Evolutionary conservation across 2,888 invertebrate genomes (phyloP).

Genomic region (Pollenia labialis): DNA sequence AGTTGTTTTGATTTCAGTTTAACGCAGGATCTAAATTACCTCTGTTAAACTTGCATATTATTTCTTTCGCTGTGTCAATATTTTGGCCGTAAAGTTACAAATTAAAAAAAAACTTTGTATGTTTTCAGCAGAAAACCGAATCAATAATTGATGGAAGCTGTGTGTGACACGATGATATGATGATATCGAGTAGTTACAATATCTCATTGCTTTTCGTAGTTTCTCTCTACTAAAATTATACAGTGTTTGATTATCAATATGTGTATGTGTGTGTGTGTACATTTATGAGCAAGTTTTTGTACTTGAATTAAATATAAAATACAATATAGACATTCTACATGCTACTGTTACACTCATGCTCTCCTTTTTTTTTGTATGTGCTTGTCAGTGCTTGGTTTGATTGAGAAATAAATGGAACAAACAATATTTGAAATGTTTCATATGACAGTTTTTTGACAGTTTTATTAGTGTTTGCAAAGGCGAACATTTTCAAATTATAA

Average conservation of each 20-base stretch:
- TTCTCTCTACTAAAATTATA: neutral
- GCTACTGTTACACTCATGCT: neutral
- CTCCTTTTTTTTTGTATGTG: neutral
- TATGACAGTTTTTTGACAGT: constrained; percentile 60
- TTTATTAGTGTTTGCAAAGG: constrained; percentile 36
- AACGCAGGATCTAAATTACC: too few species aligned
- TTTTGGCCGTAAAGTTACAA: neutral
- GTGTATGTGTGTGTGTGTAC: neutral
- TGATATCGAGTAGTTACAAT: constrained; percentile 26
- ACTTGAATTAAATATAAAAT: neutral
- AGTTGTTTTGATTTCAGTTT: too few species aligned
- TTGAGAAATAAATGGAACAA: constrained; percentile 51
- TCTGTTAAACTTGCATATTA: too few species aligned
- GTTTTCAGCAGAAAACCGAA: constrained; percentile 12
- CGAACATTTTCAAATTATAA: neutral
- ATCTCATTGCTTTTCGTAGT: neutral
- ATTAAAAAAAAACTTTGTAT: constrained; percentile 1
- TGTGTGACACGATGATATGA: constrained; percentile 24
- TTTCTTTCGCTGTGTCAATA: too few species aligned
- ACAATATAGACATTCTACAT: neutral
- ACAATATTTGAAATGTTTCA: constrained; percentile 50
- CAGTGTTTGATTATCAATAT: neutral
- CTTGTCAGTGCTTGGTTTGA: constrained; percentile 25
- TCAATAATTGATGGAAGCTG: neutral
- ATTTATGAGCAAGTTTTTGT: neutral